phyloP scores from a whole-genome alignment of 2,888 invertebrate species.

The Standfussiana lucernea region DNA sequence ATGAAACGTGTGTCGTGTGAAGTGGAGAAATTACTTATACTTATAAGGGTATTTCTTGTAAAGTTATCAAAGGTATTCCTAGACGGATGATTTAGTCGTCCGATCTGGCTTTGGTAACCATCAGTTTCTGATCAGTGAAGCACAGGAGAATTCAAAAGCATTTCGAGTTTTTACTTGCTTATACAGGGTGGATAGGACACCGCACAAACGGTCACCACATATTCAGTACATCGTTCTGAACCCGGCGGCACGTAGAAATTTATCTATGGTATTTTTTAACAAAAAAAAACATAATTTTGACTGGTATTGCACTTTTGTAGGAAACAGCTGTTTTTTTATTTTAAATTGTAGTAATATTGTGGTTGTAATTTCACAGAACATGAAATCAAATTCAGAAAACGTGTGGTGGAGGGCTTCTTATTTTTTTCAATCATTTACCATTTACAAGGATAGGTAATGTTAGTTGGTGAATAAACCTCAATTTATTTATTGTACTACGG shows the following conservation, averaged over 20 bases:
- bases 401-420: background rate
- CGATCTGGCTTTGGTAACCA: too few relatives aligned
- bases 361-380: background rate
- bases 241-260: too few relatives aligned
- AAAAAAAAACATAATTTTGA: too few relatives aligned
- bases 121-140: background rate
- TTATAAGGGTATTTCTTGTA: constrained; percentile 18
- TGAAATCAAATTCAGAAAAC: background rate
- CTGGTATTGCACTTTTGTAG: too few relatives aligned
- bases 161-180: background rate
- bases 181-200: too few relatives aligned
- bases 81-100: background rate
- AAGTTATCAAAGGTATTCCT: background rate
- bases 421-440: background rate
- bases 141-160: background rate
- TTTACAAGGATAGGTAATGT: background rate
- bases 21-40: background rate
- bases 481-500: background rate
- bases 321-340: too few relatives aligned
- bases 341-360: too few relatives aligned
- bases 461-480: background rate
- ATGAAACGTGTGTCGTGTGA: constrained; percentile 15
- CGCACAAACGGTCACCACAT: too few relatives aligned
- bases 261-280: too few relatives aligned
- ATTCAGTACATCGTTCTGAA: too few relatives aligned